A percentile compares a stretch with the other conserved stretches of the same genome.
Conservation (phyloP, 2,113 vertebrate genomes). For the Ariopsis seemanni region DNA sequence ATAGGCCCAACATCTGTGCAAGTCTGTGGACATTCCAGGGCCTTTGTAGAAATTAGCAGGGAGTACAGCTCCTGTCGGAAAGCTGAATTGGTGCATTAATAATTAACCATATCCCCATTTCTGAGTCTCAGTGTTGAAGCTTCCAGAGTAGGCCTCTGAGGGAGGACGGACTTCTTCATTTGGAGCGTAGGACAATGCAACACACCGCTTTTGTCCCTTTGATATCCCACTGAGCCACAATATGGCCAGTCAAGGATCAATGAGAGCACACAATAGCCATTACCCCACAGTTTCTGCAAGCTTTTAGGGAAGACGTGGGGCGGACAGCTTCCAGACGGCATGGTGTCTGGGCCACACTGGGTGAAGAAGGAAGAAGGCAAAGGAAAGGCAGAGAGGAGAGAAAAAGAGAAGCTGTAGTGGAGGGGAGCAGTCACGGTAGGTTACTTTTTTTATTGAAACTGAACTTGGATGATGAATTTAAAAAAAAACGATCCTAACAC, state of each 20-base stretch:
- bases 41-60: slow-evolving; percentile 50
- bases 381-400: slow-evolving; percentile 10
- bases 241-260: slow-evolving; percentile 68
- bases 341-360: slow-evolving; percentile 61
- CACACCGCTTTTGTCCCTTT: slow-evolving; percentile 59
- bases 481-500: not conserved
- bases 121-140: slow-evolving; percentile 46
- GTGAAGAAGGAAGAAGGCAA: slow-evolving; percentile 41
- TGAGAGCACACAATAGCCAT: slow-evolving; percentile 60
- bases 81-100: slow-evolving; percentile 54
- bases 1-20: slow-evolving; percentile 51
- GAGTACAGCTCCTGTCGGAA: slow-evolving; percentile 38
- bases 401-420: not conserved
- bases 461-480: slow-evolving; percentile 46
- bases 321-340: slow-evolving; percentile 60
- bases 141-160: slow-evolving; percentile 40
- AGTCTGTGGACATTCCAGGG: slow-evolving; percentile 32
- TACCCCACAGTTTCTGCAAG: slow-evolving; percentile 53
- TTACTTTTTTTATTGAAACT: slow-evolving; percentile 37
- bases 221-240: slow-evolving; percentile 63
- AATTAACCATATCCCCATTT: slow-evolving; percentile 50
- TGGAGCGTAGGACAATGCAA: slow-evolving; percentile 56
- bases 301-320: slow-evolving; percentile 53
- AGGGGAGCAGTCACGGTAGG: not conserved
- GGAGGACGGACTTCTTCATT: slow-evolving; percentile 61